phyloP scores from a whole-genome alignment of 2,888 invertebrate genomes.

The Drosophila stalkeri region DNA sequence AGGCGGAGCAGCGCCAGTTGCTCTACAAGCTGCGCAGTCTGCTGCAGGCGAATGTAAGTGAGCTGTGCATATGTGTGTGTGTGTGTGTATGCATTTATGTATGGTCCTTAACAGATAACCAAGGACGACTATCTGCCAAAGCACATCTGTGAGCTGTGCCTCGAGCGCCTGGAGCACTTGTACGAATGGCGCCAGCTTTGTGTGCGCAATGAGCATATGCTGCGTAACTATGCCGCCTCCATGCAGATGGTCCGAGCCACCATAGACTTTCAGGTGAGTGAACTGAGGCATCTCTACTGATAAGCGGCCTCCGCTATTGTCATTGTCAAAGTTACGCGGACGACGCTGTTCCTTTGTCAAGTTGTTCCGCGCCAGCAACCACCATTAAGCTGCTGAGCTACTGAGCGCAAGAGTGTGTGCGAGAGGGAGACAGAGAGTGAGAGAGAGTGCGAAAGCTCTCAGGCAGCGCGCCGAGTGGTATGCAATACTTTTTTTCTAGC shows the following conservation, averaged over 20 bases:
- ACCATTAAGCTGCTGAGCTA: constrained; percentile 38
- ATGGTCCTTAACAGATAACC: constrained; percentile 86
- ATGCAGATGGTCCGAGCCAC: constrained; percentile 89
- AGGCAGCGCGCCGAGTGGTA: constrained; percentile 60
- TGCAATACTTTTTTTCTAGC: constrained; percentile 59
- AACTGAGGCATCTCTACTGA: constrained; percentile 21
- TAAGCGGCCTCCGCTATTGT: constrained; percentile 60
- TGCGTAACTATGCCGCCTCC: constrained; percentile 89
- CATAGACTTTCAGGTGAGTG: constrained; percentile 88
- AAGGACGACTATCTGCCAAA: constrained; percentile 90
- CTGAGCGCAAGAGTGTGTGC: constrained; percentile 9
- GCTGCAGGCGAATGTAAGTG: constrained; percentile 89
- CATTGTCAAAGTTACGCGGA: constrained; percentile 55
- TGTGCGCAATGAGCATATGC: constrained; percentile 88
- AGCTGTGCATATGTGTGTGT: neutral
- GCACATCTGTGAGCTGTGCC: constrained; percentile 90
- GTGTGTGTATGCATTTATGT: neutral
- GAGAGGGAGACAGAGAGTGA: neutral
- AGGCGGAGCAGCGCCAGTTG: constrained; percentile 90
- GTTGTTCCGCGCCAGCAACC: constrained; percentile 57
- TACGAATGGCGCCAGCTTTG: constrained; percentile 90
- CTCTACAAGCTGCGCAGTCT: constrained; percentile 90
- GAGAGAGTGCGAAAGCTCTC: constrained; percentile 25
- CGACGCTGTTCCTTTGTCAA: constrained; percentile 57
- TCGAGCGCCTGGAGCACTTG: constrained; percentile 88